Evolutionary conservation across 2,113 vertebrate genomes (phyloP).

Genomic region (Dipodomys merriami): DNA sequence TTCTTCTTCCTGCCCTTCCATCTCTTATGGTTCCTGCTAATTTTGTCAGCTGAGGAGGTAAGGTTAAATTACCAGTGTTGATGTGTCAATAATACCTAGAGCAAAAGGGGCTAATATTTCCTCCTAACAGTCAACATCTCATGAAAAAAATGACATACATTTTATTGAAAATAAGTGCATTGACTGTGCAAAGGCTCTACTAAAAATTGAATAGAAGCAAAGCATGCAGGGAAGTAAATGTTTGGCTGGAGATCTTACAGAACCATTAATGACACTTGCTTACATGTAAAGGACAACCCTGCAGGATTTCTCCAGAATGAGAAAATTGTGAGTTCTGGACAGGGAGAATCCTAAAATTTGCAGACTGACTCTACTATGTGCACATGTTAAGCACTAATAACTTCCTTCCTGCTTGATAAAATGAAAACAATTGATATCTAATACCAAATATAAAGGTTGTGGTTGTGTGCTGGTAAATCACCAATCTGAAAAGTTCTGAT

Average conservation of each 20-base stretch:
- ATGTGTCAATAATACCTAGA: not conserved
- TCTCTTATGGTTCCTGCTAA: not conserved
- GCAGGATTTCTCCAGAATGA: not conserved
- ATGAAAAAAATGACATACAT: not conserved
- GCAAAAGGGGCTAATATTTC: not conserved
- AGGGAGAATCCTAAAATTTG: not conserved
- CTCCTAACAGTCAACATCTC: not conserved
- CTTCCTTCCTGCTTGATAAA: not conserved
- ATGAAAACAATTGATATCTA: not conserved
- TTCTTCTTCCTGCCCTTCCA: not conserved
- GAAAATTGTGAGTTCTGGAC: not conserved
- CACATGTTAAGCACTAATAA: not conserved
- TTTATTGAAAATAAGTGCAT: not conserved
- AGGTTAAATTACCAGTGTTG: not conserved
- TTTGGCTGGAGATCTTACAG: not conserved
- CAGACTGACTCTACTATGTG: not conserved
- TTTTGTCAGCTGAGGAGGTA: not conserved
- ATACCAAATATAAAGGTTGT: not conserved
- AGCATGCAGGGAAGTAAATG: not conserved
- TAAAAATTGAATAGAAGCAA: not conserved
- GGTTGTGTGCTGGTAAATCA: not conserved
- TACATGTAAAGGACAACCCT: not conserved
- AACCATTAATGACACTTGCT: not conserved
- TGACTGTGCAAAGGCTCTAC: not conserved
- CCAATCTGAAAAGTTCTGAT: not conserved